Conservation (phyloP, 2,113 vertebrate species). For the Gallinago undulata region DNA sequence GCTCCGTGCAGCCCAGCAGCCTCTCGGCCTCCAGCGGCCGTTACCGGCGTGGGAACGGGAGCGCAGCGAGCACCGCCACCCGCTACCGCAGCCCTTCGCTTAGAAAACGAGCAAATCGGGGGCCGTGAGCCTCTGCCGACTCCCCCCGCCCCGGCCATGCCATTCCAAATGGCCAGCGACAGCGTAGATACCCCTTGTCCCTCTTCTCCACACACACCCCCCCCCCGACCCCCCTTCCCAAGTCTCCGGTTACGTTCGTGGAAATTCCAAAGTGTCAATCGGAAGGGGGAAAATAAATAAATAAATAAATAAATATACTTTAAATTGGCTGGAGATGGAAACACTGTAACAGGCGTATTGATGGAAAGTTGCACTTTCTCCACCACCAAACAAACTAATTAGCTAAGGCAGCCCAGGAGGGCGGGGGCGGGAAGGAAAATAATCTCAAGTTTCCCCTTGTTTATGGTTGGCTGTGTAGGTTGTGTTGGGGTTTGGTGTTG, state of each 20-base stretch:
- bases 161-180: accelerated
- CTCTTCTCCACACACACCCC: neutral
- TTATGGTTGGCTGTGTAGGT: neutral
- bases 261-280: neutral
- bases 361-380: slow-evolving; percentile 18
- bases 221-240: neutral
- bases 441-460: neutral
- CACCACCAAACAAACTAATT: neutral
- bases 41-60: neutral
- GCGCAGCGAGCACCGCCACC: too few species aligned
- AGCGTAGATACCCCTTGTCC: accelerated
- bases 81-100: neutral
- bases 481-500: too few species aligned
- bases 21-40: too few species aligned
- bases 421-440: neutral
- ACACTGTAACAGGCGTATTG: accelerated
- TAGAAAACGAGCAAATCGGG: neutral
- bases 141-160: neutral
- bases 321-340: neutral
- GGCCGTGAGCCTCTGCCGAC: neutral
- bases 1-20: neutral
- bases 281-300: neutral
- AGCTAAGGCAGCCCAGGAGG: neutral
- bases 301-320: neutral
- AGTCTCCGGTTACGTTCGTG: neutral